Evolutionary conservation across 1,140 invertebrate genomes (phyloP).

Genomic region (Drosophila repleta): DNA sequence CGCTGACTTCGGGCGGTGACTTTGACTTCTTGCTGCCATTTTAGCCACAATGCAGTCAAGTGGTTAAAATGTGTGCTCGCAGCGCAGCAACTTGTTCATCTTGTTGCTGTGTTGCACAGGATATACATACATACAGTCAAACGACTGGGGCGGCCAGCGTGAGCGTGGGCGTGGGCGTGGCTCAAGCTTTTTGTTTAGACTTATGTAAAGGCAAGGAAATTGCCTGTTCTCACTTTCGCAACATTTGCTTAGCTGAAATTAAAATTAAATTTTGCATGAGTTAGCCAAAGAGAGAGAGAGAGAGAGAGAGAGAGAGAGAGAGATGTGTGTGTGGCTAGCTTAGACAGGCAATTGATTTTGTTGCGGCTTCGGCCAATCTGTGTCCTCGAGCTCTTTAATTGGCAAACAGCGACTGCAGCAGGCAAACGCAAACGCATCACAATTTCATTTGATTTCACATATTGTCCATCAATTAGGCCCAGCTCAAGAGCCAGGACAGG

Average conservation of each 20-base stretch:
- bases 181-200: conserved; percentile 21
- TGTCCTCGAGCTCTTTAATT: conserved; percentile 8
- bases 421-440: conserved; percentile 1
- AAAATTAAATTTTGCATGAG: conserved; percentile 78
- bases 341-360: conserved; percentile 68
- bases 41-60: conserved; percentile 75
- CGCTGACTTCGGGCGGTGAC: conserved; percentile 35
- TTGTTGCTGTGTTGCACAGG: conserved; percentile 13
- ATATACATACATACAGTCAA: conserved; percentile 10
- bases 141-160: not conserved
- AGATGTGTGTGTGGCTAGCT: conserved; percentile 15
- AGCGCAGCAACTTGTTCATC: conserved; percentile 8
- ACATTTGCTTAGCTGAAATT: conserved; percentile 65
- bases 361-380: conserved; percentile 31
- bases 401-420: conserved; percentile 4
- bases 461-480: conserved; percentile 60
- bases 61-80: conserved; percentile 64
- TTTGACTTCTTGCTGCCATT: conserved; percentile 68
- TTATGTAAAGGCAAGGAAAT: conserved; percentile 52
- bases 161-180: conserved; percentile 5
- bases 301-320: not conserved
- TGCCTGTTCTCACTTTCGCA: conserved; percentile 67
- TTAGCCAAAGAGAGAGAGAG: not conserved
- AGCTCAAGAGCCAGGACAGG: conserved; percentile 23
- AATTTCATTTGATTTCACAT: conserved; percentile 43